Conservation (phyloP, 2,888 invertebrate genomes). For the Allophyes oxyacanthae region DNA sequence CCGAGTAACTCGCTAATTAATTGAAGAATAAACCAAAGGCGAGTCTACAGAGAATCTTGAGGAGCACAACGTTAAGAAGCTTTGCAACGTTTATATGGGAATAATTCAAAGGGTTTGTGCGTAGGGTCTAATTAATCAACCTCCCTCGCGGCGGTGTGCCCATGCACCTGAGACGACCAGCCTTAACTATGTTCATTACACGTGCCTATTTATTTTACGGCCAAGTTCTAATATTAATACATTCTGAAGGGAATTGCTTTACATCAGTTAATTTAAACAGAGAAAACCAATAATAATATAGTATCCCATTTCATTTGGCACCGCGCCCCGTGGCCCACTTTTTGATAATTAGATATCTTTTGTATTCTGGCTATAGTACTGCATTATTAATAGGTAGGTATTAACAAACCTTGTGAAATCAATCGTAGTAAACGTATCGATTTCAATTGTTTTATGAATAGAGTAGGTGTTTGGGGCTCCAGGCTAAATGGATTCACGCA, state of each 20-base stretch:
- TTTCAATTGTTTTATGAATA: no score
- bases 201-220: constrained; percentile 53
- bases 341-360: constrained; percentile 24
- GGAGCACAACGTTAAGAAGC: constrained; percentile 73
- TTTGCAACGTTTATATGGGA: constrained; percentile 71
- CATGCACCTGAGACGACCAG: constrained; percentile 72
- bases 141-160: constrained; percentile 62
- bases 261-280: constrained; percentile 12
- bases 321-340: constrained; percentile 13
- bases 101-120: constrained; percentile 78
- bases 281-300: constrained; percentile 10
- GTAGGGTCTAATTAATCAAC: constrained; percentile 79
- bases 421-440: no score
- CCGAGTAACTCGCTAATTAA: constrained; percentile 64
- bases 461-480: no score
- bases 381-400: constrained; percentile 6
- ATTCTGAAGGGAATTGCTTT: constrained; percentile 30
- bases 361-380: constrained; percentile 6
- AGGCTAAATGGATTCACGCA: no score
- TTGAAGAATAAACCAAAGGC: constrained; percentile 70
- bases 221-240: constrained; percentile 52
- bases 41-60: constrained; percentile 66
- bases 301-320: constrained; percentile 28
- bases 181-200: constrained; percentile 66
- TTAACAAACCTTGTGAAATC: no score